phyloP scores from a whole-genome alignment of 1,140 invertebrate genomes.

The Hermetia illucens region DNA sequence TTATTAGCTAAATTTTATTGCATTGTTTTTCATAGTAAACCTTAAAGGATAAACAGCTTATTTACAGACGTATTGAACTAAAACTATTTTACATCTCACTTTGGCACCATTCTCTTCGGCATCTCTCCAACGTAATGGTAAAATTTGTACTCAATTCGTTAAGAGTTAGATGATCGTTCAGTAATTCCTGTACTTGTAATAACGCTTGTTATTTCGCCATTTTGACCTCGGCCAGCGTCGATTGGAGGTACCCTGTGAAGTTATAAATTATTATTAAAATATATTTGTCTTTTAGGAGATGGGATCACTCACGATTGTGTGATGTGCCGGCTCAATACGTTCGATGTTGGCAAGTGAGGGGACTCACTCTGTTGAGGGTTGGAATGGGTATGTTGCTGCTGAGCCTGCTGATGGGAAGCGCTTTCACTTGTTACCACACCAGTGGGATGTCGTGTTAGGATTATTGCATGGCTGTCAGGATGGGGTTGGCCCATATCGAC shows the following conservation, averaged over 20 bases:
- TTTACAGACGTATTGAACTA: too few species aligned
- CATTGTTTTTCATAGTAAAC: background rate
- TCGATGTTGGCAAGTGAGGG: constrained; percentile 24
- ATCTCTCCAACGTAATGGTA: too few species aligned
- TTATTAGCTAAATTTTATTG: too few species aligned
- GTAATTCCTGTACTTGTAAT: constrained; percentile 28
- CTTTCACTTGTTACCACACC: background rate
- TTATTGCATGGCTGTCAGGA: too few species aligned
- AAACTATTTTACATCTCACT: too few species aligned
- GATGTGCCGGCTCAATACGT: constrained; percentile 27
- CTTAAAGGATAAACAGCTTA: too few species aligned
- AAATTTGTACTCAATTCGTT: too few species aligned
- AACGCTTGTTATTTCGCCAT: constrained; percentile 24
- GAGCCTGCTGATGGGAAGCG: background rate
- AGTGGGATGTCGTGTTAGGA: background rate
- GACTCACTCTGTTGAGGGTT: constrained; percentile 22
- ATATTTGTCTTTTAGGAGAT: too few species aligned
- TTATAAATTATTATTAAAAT: too few species aligned
- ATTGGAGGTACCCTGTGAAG: constrained; percentile 24
- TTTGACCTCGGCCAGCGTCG: constrained; percentile 17
- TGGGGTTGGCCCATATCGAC: background rate
- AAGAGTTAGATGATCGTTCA: constrained; percentile 28
- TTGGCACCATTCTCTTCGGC: too few species aligned
- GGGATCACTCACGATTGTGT: constrained; percentile 30
- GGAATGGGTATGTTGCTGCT: constrained; percentile 15